These are phyloP conservation scores for Gila robusta DNA, from an alignment of 2,797 vertebrate species.

Conservation along the genomic window DNA sequence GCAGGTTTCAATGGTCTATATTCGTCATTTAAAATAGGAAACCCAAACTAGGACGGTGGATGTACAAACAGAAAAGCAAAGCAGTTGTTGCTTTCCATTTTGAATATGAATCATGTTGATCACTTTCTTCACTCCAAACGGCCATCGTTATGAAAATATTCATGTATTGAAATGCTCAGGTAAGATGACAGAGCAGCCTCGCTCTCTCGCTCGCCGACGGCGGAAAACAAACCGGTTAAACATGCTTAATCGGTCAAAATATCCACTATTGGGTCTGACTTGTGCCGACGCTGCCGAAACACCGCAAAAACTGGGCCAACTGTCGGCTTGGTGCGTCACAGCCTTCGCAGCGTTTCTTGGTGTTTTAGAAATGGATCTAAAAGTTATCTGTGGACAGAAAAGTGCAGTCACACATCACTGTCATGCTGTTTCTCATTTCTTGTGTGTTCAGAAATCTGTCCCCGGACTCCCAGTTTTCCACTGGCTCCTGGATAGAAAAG, in stretches of 20 bases:
- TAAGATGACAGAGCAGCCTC: neutral
- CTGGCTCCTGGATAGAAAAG: conserved; percentile 86
- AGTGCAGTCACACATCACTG: neutral
- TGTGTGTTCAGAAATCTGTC: conserved; percentile 79
- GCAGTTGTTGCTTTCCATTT: neutral
- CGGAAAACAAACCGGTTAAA: neutral
- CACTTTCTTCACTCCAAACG: neutral
- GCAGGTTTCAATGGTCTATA: neutral
- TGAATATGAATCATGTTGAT: neutral
- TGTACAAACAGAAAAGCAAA: neutral
- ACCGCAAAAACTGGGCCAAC: no score
- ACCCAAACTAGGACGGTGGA: neutral
- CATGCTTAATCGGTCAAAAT: neutral
- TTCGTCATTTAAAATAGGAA: neutral
- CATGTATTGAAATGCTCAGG: neutral
- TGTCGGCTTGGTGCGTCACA: neutral
- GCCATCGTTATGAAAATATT: neutral
- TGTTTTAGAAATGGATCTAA: neutral
- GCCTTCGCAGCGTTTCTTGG: neutral
- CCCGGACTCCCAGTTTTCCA: conserved; percentile 80
- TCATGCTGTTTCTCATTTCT: neutral
- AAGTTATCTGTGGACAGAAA: neutral
- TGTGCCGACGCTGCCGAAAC: neutral
- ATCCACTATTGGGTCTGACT: neutral
- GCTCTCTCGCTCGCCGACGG: neutral